Base-by-base conservation (phyloP, 1,140 invertebrate genomes). In the Paralvinella palmiformis region DNA sequence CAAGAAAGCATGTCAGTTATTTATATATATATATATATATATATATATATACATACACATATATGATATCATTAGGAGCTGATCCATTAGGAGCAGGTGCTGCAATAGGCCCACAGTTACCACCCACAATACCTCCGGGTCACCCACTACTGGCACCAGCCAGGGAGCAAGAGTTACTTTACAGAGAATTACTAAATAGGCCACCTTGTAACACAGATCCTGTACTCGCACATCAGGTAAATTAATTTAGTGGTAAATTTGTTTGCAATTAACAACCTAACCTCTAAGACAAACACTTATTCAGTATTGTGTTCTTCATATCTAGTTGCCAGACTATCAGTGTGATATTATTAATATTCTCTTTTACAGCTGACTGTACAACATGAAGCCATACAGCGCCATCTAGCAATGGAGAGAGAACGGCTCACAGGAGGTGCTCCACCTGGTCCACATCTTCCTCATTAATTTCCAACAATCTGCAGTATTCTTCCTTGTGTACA, bases 371-470 rank as follows among this genome's bases (percentile, higher is more conserved):
- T 86, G 29, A 88, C 90, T 22, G 88, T 90, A 60, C 80, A 81
- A 53, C 90, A 92, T 71, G 91, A 93, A 77, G 90, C 92, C 72
- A 77, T 92, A 29, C 90, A 93, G 77, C 84, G 91, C 66, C 90
- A 93, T 71, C 83, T 92, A 72, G 72, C 79, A 17, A 75, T 93
- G 78, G 91, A 93, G 76, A 83, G 90, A 32, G 89, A 91, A 15
- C 58, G 58, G 22, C 33, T 60, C 13, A 22, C 15, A 29, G 50
- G 50, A 7, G 50, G 13, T 10, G 13, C 7, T 10, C 7, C 15
- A 10, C 15, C 15, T 13, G 50, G 50, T 22, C 37, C 37, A 10
- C 89, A 91, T 73, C 84, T 89, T 55, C 91, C n/a, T n/a, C n/a
- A n/a, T n/a, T n/a, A n/a, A n/a, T n/a, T n/a, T n/a, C n/a, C n/a